A percentile compares a stretch with the other conserved stretches of the same genome.
phyloP scores from a whole-genome alignment of 2,888 invertebrate species.

The Galerucella nymphaeae region DNA sequence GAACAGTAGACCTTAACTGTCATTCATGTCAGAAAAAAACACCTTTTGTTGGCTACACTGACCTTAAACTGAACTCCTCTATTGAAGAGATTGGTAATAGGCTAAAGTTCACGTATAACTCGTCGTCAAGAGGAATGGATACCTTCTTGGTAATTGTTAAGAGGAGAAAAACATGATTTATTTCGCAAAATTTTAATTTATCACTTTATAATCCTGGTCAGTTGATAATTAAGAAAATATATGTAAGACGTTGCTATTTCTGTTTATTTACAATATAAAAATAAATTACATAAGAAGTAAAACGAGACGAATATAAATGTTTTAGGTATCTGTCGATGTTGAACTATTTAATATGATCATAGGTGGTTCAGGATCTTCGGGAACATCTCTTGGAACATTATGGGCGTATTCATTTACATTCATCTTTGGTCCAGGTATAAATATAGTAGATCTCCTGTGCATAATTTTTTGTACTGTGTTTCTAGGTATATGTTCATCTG shows the following conservation, averaged over 20 bases:
- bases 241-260: not conserved
- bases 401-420: not conserved
- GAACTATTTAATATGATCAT: not conserved
- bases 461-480: not conserved
- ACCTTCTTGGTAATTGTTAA: too few relatives aligned
- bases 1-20: too few relatives aligned
- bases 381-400: too few relatives aligned
- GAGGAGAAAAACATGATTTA: too few relatives aligned
- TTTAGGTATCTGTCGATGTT: not conserved
- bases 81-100: too few relatives aligned
- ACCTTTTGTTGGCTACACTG: too few relatives aligned
- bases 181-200: too few relatives aligned
- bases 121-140: too few relatives aligned
- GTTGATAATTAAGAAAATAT: not conserved
- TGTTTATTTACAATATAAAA: constrained; percentile 1
- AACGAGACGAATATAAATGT: not conserved
- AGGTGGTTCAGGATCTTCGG: not conserved
- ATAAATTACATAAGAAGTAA: not conserved
- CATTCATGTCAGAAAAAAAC: too few relatives aligned
- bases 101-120: too few relatives aligned
- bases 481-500: not conserved
- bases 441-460: not conserved
- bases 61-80: too few relatives aligned
- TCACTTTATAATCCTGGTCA: too few relatives aligned
- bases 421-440: not conserved